Conservation (phyloP, 2,888 invertebrate species). For the Colletes collaris region DNA sequence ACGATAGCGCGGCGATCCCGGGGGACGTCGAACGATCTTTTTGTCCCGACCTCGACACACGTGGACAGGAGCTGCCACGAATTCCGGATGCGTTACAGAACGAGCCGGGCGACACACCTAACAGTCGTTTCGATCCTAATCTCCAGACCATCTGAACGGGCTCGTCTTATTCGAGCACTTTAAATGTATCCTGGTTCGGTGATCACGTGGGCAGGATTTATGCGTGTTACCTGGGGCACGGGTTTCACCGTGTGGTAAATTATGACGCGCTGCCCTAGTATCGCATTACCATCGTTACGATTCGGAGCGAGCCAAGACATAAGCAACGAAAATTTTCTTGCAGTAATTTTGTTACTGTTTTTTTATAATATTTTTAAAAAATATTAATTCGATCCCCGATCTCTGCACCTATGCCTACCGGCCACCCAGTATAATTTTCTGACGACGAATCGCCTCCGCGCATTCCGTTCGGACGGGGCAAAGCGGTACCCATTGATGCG, state of each 20-base stretch:
- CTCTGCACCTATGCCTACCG: conserved; percentile 5
- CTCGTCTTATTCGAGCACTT: conserved; percentile 71
- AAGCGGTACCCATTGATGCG: conserved; percentile 16
- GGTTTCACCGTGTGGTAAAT: conserved; percentile 34
- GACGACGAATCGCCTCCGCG: conserved; percentile 71
- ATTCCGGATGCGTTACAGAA: conserved; percentile 74
- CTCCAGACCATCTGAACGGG: conserved; percentile 73
- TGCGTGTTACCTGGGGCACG: conserved; percentile 31
- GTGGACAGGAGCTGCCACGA: conserved; percentile 72
- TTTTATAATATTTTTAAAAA: too few species aligned
- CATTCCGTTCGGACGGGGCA: conserved; percentile 63
- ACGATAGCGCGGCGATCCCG: conserved; percentile 9
- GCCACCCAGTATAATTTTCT: conserved; percentile 63
- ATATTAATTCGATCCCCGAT: too few species aligned
- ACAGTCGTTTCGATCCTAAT: conserved; percentile 77
- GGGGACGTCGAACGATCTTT: conserved; percentile 38
- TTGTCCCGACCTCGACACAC: conserved; percentile 39
- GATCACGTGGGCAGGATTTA: conserved; percentile 45
- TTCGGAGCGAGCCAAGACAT: conserved; percentile 4
- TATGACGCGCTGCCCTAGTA: conserved; percentile 10
- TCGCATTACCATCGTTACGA: conserved; percentile 30
- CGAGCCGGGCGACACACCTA: conserved; percentile 75
- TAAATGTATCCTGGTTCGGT: conserved; percentile 60
- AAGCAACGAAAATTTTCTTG: background rate
- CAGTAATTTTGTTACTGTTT: too few species aligned